A percentile compares a stretch with the other conserved stretches of the same genome.
Evolutionary conservation across 23 tunicate genomes (phyloP).

Genomic region (Ciona savignyi): DNA sequence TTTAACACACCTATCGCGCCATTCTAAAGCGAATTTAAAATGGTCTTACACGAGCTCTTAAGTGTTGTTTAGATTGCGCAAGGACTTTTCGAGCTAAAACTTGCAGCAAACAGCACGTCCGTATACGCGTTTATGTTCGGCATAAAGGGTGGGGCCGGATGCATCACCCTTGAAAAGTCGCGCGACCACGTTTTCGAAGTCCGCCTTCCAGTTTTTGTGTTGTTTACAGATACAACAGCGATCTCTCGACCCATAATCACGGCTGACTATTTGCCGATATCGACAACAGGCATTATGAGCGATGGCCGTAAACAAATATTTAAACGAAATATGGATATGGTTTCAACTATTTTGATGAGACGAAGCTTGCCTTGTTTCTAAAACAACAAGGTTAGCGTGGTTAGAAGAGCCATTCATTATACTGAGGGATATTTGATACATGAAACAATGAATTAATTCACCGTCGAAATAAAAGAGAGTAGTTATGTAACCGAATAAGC

Average conservation of each 20-base stretch:
- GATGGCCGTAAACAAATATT: not conserved
- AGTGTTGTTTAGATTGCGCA: not conserved
- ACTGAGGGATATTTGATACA: not conserved
- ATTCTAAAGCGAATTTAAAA: too few species aligned
- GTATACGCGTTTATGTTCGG: not conserved
- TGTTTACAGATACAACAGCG: not conserved
- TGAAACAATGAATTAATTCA: not conserved
- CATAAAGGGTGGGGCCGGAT: not conserved
- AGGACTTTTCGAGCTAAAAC: not conserved
- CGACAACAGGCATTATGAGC: not conserved
- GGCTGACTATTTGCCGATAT: not conserved
- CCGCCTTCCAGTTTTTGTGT: not conserved
- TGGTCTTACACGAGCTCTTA: too few species aligned
- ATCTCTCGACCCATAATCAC: not conserved
- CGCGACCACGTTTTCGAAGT: not conserved
- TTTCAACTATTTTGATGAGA: not conserved
- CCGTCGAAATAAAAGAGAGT: not conserved
- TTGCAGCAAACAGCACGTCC: not conserved
- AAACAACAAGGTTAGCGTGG: not conserved
- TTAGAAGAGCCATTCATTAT: not conserved
- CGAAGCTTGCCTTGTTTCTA: not conserved
- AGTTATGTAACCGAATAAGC: not conserved
- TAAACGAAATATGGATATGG: not conserved
- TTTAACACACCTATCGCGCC: too few species aligned
- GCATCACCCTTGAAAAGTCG: not conserved